A percentile compares a stretch with the other conserved stretches of the same genome.
Evolutionary conservation across 2,113 vertebrate species (phyloP).

Genomic region (Thalassoma bifasciatum): DNA sequence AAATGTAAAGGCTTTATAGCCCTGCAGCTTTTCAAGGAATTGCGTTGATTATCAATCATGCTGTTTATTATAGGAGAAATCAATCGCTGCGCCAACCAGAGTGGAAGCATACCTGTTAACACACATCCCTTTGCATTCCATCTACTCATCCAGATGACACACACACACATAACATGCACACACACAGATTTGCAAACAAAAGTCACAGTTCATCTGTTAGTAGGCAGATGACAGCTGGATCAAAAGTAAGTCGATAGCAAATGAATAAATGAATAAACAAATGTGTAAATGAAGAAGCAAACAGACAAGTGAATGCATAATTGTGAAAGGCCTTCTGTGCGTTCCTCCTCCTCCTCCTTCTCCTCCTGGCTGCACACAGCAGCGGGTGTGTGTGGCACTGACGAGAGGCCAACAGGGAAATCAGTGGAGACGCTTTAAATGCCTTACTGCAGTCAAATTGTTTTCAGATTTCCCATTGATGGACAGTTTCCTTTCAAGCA

Average conservation of each 20-base stretch:
- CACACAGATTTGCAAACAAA: constrained; percentile 18
- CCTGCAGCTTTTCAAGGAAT: constrained; percentile 21
- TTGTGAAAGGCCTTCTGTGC: constrained; percentile 67
- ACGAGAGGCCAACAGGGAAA: constrained; percentile 76
- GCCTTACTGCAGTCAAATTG: constrained; percentile 82
- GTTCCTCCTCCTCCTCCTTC: constrained; percentile 13
- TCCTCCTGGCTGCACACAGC: constrained; percentile 32
- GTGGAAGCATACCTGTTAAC: constrained; percentile 45
- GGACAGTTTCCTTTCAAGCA: constrained; percentile 82
- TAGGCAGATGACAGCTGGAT: constrained; percentile 64
- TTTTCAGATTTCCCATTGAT: constrained; percentile 83
- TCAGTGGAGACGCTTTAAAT: constrained; percentile 79
- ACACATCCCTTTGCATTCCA: constrained; percentile 4
- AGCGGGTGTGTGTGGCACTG: constrained; percentile 61
- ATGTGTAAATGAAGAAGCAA: constrained; percentile 68
- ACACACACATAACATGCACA: not conserved
- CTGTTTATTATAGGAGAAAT: constrained; percentile 38
- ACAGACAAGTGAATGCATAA: constrained; percentile 66
- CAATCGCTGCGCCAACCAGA: constrained; percentile 25
- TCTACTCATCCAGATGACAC: not conserved
- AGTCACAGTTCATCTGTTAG: constrained; percentile 31
- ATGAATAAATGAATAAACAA: constrained; percentile 73
- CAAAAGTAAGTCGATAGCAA: constrained; percentile 59
- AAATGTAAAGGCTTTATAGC: constrained; percentile 1
- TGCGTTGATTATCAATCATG: constrained; percentile 54